phyloP scores from a whole-genome alignment of 1,140 invertebrate species.

The Anoplophora glabripennis region DNA sequence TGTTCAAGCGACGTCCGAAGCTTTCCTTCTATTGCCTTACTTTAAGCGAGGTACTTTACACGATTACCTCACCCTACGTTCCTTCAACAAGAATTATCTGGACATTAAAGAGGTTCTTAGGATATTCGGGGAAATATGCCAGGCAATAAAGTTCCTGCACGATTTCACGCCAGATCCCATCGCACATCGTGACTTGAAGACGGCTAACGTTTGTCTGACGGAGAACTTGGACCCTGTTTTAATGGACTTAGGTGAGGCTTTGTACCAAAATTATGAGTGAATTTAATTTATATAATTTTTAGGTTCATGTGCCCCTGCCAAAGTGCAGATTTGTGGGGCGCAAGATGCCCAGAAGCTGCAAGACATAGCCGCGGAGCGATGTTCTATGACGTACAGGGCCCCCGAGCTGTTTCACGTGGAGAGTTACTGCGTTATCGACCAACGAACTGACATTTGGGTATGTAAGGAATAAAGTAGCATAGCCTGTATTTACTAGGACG shows the following conservation, averaged over 20 bases:
- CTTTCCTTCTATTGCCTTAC: conserved; percentile 76
- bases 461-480: neutral
- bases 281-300: neutral
- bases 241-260: conserved; percentile 72
- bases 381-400: conserved; percentile 83
- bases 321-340: conserved; percentile 69
- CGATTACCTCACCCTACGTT: conserved; percentile 63
- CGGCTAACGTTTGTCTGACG: conserved; percentile 75
- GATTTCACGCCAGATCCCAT: conserved; percentile 68
- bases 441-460: conserved; percentile 87
- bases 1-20: conserved; percentile 67
- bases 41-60: conserved; percentile 77
- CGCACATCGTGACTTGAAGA: conserved; percentile 83
- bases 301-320: conserved; percentile 75
- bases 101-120: conserved; percentile 63
- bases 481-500: neutral
- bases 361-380: conserved; percentile 79
- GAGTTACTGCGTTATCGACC: conserved; percentile 75
- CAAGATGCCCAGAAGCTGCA: conserved; percentile 73
- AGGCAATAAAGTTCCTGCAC: conserved; percentile 74
- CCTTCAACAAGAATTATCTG: conserved; percentile 60
- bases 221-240: conserved; percentile 71
- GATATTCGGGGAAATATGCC: conserved; percentile 72
- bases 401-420: conserved; percentile 87
- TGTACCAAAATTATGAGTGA: neutral